phyloP scores from a whole-genome alignment of 2,888 invertebrate genomes.

The Didymodactylos carnosus region DNA sequence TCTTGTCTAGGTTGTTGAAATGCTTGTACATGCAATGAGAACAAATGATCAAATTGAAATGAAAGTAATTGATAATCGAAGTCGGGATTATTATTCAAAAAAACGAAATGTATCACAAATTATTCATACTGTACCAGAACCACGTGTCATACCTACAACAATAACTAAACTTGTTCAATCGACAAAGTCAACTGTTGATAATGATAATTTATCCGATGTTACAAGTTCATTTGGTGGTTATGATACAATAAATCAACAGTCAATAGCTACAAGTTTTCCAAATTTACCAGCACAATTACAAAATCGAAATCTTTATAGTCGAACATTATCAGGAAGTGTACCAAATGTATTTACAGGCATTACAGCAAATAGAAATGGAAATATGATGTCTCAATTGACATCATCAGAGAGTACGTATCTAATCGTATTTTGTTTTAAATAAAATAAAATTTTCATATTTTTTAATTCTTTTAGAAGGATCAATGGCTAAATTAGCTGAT shows the following conservation, averaged over 20 bases:
- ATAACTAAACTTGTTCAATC: background rate
- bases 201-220: background rate
- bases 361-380: background rate
- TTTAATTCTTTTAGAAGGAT: background rate
- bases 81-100: background rate
- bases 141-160: background rate
- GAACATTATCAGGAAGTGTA: background rate
- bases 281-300: background rate
- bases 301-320: background rate
- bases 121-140: background rate
- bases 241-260: background rate
- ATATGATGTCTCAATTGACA: too few species aligned
- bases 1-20: background rate
- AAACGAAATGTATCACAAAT: background rate
- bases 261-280: background rate
- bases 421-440: background rate
- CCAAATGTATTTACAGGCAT: background rate
- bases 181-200: background rate
- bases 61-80: background rate
- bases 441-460: background rate
- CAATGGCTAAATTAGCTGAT: background rate
- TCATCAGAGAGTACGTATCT: background rate
- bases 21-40: background rate
- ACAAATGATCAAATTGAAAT: background rate
- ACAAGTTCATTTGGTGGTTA: background rate